Conservation (phyloP, 2,797 vertebrate species). For the Sebastes diploproa region DNA sequence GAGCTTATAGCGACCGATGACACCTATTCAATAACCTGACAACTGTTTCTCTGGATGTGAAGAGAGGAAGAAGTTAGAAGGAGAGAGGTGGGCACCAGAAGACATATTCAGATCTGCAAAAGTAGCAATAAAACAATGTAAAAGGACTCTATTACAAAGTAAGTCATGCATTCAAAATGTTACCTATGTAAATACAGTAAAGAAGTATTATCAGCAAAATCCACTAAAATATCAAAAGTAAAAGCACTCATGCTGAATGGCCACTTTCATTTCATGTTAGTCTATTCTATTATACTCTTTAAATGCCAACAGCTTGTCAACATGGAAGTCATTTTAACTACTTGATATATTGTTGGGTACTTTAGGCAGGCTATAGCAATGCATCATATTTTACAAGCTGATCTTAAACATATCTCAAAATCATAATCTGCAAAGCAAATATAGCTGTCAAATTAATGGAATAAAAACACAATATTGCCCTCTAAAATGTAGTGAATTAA, state of each 20-base stretch:
- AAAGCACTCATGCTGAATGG: neutral
- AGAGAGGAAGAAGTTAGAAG: neutral
- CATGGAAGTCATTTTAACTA: neutral
- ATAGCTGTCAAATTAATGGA: neutral
- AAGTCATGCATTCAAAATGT: neutral
- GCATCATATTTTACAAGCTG: neutral
- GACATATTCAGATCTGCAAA: neutral
- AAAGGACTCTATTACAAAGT: neutral
- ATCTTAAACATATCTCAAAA: neutral
- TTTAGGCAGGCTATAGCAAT: neutral
- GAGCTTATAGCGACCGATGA: too few species aligned
- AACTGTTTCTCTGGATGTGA: neutral
- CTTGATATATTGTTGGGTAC: neutral
- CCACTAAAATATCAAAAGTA: neutral
- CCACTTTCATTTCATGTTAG: neutral
- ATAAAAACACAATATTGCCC: neutral
- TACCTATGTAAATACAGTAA: neutral
- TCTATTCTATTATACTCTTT: neutral
- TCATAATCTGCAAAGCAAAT: neutral
- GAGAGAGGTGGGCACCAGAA: neutral
- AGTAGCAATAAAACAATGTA: neutral
- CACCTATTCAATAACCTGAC: too few species aligned
- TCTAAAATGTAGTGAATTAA: neutral
- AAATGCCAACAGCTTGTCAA: neutral
- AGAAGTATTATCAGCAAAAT: neutral